Evolutionary conservation across 2,888 invertebrate genomes (phyloP), one percentile per base, ranked within the genome.

Genomic region (Patella ulyssiponensis): DNA sequence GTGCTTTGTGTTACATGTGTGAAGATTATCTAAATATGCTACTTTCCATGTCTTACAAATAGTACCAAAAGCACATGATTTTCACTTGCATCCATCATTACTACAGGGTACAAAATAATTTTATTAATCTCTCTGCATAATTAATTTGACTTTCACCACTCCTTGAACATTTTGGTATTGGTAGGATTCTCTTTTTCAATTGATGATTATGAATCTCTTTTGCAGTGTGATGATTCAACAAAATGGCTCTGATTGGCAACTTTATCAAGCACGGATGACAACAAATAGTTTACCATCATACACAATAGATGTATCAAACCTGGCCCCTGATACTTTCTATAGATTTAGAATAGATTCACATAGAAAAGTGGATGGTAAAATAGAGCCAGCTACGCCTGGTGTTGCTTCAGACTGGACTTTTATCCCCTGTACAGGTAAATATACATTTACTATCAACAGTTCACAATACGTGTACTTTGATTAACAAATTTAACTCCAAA

Each of bases 291-390:
- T 23, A 51, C 51, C 58, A 2, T 23, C 44, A 17, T 83, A 84
- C 76, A 17, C n/a, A 2, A 33, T 69, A 17, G 77, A 75, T 20
- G 64, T 84, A 1, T 76, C 71, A 5, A 69, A 73, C 56, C 80
- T 86, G 20, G 73, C 79, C n/a, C 81, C 82, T 15, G 82, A 84
- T 71, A 80, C 70, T 3, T 69, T 51, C 14, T 87, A 86, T 79
- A 78, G 75, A 71, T 85, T 86, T 80, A 77, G 88, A n/a, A 84
- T 87, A 23, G 86, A 87, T 76, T 84, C 84, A 23, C 79, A 82
- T 53, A 83, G 84, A 23, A 17, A 33, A 20, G 83, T 84, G 72
- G 85, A 81, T 11, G 83, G 79, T 5, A 88, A 88, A 74, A 51
- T 82, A 4, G 74, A 82, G 79, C 64, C 56, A 72, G 20, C 81